Percentiles rank a stretch among this genome's conserved stretches.
phyloP scores from a whole-genome alignment of 2,113 vertebrate species.

The Leptobrachium ailaonicum region DNA sequence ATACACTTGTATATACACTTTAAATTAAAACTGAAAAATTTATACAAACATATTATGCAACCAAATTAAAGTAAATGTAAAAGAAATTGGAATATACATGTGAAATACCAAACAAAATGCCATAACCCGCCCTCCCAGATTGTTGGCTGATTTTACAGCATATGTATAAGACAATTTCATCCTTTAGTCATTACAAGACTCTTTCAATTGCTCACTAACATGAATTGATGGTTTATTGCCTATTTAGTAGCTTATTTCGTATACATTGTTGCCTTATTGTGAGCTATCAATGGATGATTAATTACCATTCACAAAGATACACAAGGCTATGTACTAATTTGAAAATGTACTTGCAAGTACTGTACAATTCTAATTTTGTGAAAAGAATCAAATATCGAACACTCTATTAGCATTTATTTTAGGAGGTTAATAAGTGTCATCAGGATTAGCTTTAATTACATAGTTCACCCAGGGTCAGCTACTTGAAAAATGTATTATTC shows the following conservation, averaged over 20 bases:
- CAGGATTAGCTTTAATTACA: slow-evolving; percentile 33
- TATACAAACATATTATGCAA: no score
- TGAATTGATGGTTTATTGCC: slow-evolving; percentile 38
- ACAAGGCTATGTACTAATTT: slow-evolving; percentile 37
- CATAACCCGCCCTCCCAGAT: slow-evolving; percentile 6
- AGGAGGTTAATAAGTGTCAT: slow-evolving; percentile 34
- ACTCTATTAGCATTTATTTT: slow-evolving; percentile 7
- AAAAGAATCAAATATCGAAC: not conserved
- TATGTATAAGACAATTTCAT: slow-evolving; percentile 22
- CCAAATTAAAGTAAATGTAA: no score
- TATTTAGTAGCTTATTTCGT: slow-evolving; percentile 34
- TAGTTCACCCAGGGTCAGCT: slow-evolving; percentile 13
- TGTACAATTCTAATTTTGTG: slow-evolving; percentile 21
- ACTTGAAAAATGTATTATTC: not conserved
- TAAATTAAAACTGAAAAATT: no score
- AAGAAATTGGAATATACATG: no score
- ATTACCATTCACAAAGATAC: slow-evolving; percentile 39
- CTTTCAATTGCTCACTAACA: slow-evolving; percentile 33
- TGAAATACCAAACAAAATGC: no score
- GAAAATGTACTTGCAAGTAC: slow-evolving; percentile 22
- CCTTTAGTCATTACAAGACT: slow-evolving; percentile 27
- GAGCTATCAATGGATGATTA: slow-evolving; percentile 37
- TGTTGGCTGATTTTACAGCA: slow-evolving; percentile 32
- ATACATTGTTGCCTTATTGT: slow-evolving; percentile 29
- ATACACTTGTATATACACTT: no score